These are phyloP conservation scores for Exocentrus adspersus DNA, from an alignment of 2,888 invertebrate species.

Conservation along the genomic window DNA sequence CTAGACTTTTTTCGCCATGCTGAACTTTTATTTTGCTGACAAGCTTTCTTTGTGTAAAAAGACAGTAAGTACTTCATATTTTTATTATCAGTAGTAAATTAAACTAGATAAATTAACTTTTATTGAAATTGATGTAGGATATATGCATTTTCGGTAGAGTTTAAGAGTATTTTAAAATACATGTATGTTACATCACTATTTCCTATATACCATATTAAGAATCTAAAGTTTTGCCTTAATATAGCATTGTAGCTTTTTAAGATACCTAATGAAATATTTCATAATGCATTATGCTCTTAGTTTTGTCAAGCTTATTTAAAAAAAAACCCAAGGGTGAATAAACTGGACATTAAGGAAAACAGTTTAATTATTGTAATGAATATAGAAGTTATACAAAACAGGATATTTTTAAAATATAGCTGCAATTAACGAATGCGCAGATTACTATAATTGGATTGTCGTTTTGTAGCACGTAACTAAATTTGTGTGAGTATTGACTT, in stretches of 20 bases:
- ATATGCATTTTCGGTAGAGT: conserved; percentile 18
- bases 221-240: conserved; percentile 40
- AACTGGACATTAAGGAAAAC: conserved; percentile 5
- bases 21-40: conserved; percentile 17
- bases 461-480: conserved; percentile 18
- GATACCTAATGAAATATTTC: conserved; percentile 25
- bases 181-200: conserved; percentile 22
- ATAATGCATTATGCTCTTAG: conserved; percentile 5
- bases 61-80: conserved; percentile 37
- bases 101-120: conserved; percentile 26
- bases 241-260: conserved; percentile 32
- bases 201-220: conserved; percentile 27
- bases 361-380: not conserved
- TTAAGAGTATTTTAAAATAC: conserved; percentile 13
- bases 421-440: conserved; percentile 10
- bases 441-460: conserved; percentile 9
- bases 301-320: conserved; percentile 8
- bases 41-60: conserved; percentile 17
- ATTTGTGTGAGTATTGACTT: conserved; percentile 18
- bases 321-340: not conserved
- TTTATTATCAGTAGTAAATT: conserved; percentile 36
- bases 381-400: conserved; percentile 15
- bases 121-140: conserved; percentile 22
- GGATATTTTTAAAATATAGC: conserved; percentile 14
- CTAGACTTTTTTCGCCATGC: conserved; percentile 15